Base-by-base conservation (phyloP, 92 coral and sea anemone genomes). In the Palythoa grandis region DNA sequence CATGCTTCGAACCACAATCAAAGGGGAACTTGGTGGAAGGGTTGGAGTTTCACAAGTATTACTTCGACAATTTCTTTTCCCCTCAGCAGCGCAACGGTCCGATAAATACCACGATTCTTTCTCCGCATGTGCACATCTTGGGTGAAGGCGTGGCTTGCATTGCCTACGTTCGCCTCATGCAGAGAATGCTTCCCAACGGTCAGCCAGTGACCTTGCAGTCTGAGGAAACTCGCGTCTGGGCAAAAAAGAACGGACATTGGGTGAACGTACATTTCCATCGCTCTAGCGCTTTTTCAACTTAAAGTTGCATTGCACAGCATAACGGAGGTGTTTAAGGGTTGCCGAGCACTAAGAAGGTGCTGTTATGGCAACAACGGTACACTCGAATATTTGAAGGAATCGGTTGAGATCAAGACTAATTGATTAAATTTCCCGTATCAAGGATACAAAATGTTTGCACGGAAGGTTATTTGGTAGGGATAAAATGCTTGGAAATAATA, bases 211-310 rank as follows among this genome's bases (percentile, higher is more conserved):
- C 99, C 47, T 72, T 52, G 16, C 97, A 97, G 77, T 91, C 90
- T 29, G 99, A 97, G 85, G 99, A 97, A 89, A 95, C 99, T 0
- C 90, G 99, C 16, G 95, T 97, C 9, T 97, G 99, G 99, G 96
- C 93, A 82, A 92, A 88, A 77, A 95, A 88, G 88, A 93, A 88
- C 47, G 93, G 94, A 38, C 91, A 91, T 20, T 97, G 98, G 99
- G 72, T 90, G 7, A 91, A 93, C 75, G 98, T 97, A 8, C 99
- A 97, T 56, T 75, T 97, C 52, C 99, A 97, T 63, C 91, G 96
- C 82, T 97, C 99, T 11, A 68, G 70, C 48, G 60, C 83, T 2
- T 52, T 85, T 68, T 50, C 78, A 16, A 37, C 77, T 24, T 56
- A 48, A 70, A 58, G 79, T 72, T 40, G 56, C 17, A 76, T 15